These are phyloP conservation scores for Marronus borbonicus DNA, from an alignment of 2,888 invertebrate genomes.

Conservation along the genomic window DNA sequence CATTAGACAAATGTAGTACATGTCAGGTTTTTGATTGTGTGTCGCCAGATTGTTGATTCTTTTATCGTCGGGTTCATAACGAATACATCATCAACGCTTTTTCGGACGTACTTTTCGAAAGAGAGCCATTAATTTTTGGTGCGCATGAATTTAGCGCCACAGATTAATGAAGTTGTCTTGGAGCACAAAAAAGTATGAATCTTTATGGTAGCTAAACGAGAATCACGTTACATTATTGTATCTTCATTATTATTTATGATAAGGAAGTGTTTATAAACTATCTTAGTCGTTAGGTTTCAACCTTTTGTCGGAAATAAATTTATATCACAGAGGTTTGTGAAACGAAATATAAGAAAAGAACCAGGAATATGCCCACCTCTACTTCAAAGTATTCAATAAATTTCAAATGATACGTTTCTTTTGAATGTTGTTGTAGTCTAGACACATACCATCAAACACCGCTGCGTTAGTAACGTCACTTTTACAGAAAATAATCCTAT, in stretches of 20 bases:
- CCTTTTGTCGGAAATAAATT: too few species aligned
- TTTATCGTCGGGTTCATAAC: neutral
- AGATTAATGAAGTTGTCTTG: conserved; percentile 6
- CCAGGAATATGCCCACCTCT: too few species aligned
- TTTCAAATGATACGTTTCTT: too few species aligned
- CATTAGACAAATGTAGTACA: conserved; percentile 18
- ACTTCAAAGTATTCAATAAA: too few species aligned
- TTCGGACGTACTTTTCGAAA: neutral
- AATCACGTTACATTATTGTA: too few species aligned
- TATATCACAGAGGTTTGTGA: too few species aligned
- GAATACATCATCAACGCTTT: conserved; percentile 16
- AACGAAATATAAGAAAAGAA: too few species aligned
- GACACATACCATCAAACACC: conserved; percentile 30
- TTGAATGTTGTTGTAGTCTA: too few species aligned
- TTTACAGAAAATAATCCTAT: conserved; percentile 27
- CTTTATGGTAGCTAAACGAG: neutral
- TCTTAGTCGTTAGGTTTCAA: too few species aligned
- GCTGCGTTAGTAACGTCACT: neutral
- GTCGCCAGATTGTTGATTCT: conserved; percentile 23
- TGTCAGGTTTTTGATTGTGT: conserved; percentile 30
- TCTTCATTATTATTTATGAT: too few species aligned
- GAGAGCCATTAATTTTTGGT: conserved; percentile 5
- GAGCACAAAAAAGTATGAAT: neutral
- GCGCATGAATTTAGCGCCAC: neutral
- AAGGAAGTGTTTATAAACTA: too few species aligned